Percentiles rank a stretch among this genome's conserved stretches.
Conservation (phyloP, 37 sponge, comb jelly and placozoan genomes). For the Theonella swinhoei region DNA sequence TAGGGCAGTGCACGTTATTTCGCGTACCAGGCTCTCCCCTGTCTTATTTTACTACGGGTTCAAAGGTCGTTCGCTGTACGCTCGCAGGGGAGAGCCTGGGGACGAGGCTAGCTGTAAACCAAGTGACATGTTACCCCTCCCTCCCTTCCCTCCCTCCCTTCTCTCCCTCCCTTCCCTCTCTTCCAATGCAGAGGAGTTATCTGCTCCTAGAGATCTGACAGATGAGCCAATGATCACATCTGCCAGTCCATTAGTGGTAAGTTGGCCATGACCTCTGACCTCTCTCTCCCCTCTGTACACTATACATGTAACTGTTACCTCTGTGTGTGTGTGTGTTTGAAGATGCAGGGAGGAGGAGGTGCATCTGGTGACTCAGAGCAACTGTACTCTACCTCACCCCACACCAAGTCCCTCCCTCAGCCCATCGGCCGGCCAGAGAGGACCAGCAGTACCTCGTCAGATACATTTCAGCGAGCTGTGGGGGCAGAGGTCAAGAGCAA, state of each 20-base stretch:
- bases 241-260: conserved; percentile 43
- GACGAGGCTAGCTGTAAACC: too few species aligned
- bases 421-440: conserved; percentile 31
- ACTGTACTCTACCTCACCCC: conserved; percentile 10
- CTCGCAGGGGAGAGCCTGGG: too few species aligned
- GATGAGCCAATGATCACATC: conserved; percentile 74
- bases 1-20: too few species aligned
- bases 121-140: too few species aligned
- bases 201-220: conserved; percentile 73
- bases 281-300: too few species aligned
- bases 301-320: not conserved
- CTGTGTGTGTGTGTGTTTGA: not conserved
- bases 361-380: not conserved
- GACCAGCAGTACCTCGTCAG: conserved; percentile 15
- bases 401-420: conserved; percentile 40
- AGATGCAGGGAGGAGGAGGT: not conserved
- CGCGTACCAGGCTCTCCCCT: too few species aligned
- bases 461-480: conserved; percentile 66
- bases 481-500: conserved; percentile 79
- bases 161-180: conserved; percentile 1
- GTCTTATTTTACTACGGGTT: too few species aligned
- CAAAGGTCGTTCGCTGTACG: too few species aligned
- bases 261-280: not conserved
- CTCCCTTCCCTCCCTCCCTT: conserved; percentile 1
- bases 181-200: conserved; percentile 54